Percentiles rank a stretch among this genome's conserved stretches.
Conservation (phyloP, 2,113 vertebrate species). For the Ptyas mucosa region DNA sequence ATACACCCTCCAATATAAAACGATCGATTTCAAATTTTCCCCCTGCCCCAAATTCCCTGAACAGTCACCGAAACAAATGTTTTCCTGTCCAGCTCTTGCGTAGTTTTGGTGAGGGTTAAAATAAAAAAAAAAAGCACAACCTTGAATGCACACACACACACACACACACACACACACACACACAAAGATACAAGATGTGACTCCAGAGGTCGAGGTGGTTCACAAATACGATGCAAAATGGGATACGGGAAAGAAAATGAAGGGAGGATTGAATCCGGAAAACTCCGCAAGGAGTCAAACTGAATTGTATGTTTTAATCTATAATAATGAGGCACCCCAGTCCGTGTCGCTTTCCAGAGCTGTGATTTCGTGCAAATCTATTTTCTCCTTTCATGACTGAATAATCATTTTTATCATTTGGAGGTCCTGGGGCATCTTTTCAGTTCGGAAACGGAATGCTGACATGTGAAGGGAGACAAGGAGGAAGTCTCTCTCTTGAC, state of each 20-base stretch:
- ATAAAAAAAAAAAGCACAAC: neutral
- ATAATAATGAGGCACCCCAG: fast-evolving
- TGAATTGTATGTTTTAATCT: fast-evolving
- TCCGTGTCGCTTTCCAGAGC: neutral
- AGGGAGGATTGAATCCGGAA: neutral
- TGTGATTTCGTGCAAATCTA: neutral
- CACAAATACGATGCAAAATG: neutral
- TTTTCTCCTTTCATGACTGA: neutral
- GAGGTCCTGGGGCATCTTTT: neutral
- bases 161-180: neutral
- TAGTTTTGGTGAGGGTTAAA: neutral
- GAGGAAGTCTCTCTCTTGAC: neutral
- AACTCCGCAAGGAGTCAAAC: neutral
- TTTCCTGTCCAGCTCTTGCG: neutral
- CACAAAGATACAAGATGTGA: neutral
- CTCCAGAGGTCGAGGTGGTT: neutral
- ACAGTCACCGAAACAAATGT: neutral
- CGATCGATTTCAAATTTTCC: neutral
- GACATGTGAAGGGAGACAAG: neutral
- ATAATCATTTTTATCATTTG: neutral
- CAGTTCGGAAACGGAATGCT: neutral
- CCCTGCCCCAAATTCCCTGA: neutral
- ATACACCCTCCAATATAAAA: neutral
- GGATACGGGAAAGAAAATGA: neutral
- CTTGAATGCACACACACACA: neutral